These are phyloP conservation scores for Cephalopachus bancanus DNA, from an alignment of 2,797 vertebrate genomes.

Conservation along the genomic window DNA sequence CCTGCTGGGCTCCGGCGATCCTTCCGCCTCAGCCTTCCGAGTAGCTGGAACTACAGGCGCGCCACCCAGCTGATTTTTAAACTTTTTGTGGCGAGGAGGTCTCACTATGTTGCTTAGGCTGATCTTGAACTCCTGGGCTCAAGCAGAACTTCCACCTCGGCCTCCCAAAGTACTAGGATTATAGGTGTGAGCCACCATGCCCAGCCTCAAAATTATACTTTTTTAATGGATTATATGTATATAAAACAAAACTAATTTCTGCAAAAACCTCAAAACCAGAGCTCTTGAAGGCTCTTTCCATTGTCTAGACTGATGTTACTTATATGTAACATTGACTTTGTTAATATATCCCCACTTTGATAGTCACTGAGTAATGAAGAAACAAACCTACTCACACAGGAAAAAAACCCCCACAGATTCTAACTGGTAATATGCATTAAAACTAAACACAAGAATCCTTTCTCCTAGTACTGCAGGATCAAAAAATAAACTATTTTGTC, in stretches of 20 bases:
- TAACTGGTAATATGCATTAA: neutral
- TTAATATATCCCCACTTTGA: neutral
- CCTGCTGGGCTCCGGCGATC: too few species aligned
- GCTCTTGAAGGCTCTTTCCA: neutral
- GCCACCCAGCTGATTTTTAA: too few species aligned
- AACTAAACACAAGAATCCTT: neutral
- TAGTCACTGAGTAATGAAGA: neutral
- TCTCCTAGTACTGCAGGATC: neutral
- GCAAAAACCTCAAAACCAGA: neutral
- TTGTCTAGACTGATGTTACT: neutral
- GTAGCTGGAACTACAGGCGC: too few species aligned
- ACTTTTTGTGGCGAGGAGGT: too few species aligned
- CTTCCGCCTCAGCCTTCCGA: too few species aligned
- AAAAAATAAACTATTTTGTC: constrained; percentile 9
- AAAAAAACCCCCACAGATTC: neutral
- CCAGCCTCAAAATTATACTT: neutral
- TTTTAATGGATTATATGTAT: neutral
- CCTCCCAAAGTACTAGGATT: too few species aligned
- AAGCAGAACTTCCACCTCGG: too few species aligned
- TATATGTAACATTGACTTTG: neutral
- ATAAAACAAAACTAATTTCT: neutral
- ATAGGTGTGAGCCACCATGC: too few species aligned
- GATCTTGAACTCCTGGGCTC: too few species aligned
- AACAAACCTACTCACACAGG: neutral
- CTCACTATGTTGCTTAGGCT: too few species aligned